phyloP scores from a whole-genome alignment of 2,797 vertebrate genomes.

The Orestias chungarensis region DNA sequence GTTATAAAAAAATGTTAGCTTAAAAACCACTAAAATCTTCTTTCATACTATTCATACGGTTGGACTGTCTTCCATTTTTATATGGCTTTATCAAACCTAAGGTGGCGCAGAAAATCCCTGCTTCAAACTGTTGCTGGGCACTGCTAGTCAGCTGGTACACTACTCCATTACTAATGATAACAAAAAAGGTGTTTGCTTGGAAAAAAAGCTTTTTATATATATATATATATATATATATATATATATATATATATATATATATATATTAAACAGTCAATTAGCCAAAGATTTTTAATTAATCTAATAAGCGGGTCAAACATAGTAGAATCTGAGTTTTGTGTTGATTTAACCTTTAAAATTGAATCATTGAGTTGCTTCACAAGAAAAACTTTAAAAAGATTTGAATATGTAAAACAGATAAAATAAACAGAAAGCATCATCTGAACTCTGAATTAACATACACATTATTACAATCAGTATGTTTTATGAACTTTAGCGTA shows the following conservation, averaged over 20 bases:
- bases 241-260: no score
- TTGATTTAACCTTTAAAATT: background rate
- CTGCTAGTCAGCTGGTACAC: background rate
- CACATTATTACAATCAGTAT: background rate
- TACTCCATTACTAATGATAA: background rate
- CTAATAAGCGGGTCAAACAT: background rate
- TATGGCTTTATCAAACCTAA: background rate
- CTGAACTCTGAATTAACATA: background rate
- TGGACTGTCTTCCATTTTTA: background rate
- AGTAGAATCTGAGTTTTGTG: background rate
- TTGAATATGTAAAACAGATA: no score
- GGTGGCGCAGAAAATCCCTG: background rate
- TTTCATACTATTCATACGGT: background rate
- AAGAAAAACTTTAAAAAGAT: no score
- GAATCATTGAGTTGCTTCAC: no score
- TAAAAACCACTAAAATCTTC: background rate
- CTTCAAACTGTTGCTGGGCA: background rate
- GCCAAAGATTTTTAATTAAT: background rate
- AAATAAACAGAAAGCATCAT: no score
- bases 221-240: no score
- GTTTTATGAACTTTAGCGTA: background rate
- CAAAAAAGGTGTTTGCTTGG: background rate
- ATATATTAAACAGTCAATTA: background rate
- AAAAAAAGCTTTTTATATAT: no score
- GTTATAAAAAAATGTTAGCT: background rate